Percentiles rank a stretch among this genome's conserved stretches.
Evolutionary conservation across 2,888 invertebrate species (phyloP).

Genomic region (Idaea dimidiata): DNA sequence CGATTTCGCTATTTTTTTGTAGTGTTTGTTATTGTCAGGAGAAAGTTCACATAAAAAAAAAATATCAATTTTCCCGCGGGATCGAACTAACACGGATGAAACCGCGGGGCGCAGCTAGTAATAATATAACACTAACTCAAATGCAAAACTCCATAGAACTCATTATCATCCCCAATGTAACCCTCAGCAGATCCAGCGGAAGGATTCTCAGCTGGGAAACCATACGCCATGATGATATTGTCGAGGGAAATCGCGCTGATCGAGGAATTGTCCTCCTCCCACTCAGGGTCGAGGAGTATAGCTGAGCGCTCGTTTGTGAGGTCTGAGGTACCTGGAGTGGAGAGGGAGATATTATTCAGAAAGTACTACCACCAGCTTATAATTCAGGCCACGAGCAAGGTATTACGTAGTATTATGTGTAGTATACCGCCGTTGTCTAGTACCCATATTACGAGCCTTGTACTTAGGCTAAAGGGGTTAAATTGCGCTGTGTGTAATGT

Average conservation of each 20-base stretch:
- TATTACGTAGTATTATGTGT: too few relatives aligned
- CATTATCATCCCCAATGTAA: conserved; percentile 66
- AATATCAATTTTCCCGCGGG: too few relatives aligned
- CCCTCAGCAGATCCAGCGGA: conserved; percentile 64
- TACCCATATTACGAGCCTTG: too few relatives aligned
- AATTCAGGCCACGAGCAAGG: too few relatives aligned
- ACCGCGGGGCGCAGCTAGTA: too few relatives aligned
- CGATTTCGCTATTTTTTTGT: too few relatives aligned
- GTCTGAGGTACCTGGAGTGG: conserved; percentile 43
- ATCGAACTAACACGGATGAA: too few relatives aligned
- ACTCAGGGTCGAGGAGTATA: conserved; percentile 53
- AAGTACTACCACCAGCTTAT: neutral
- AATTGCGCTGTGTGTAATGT: too few relatives aligned
- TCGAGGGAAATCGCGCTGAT: conserved; percentile 34
- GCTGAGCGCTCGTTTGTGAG: conserved; percentile 43
- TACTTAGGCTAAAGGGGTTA: too few relatives aligned
- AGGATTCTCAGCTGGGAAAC: conserved; percentile 58
- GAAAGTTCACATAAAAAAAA: too few relatives aligned
- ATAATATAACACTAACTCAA: conserved; percentile 39
- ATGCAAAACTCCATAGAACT: conserved; percentile 69
- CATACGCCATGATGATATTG: conserved; percentile 60
- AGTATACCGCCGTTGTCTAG: too few relatives aligned
- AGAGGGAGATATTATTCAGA: neutral
- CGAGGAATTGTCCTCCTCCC: conserved; percentile 24
- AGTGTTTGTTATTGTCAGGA: too few relatives aligned